A percentile compares a stretch with the other conserved stretches of the same genome.
phyloP scores from a whole-genome alignment of 2,797 vertebrate species.

The Notoglanidium macrostoma region DNA sequence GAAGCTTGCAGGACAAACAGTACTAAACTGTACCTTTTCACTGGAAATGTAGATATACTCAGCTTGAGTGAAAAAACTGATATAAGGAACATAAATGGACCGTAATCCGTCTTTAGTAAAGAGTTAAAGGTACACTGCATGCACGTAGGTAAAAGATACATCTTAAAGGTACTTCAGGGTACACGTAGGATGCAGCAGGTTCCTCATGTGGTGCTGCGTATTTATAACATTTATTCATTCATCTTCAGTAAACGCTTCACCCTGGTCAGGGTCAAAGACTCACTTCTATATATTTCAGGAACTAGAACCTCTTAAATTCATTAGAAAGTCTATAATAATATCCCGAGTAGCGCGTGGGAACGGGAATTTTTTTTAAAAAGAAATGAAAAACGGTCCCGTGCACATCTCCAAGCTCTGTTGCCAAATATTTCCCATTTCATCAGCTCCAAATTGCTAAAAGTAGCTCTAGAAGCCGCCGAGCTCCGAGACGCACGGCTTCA shows the following conservation, averaged over 20 bases:
- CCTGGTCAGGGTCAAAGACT: neutral
- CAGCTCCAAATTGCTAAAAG: neutral
- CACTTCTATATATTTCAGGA: neutral
- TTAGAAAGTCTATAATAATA: neutral
- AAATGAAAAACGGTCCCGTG: neutral
- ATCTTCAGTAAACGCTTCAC: neutral
- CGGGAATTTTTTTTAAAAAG: too few relatives aligned
- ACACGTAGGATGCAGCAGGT: neutral
- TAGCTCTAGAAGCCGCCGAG: neutral
- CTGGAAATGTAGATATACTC: neutral
- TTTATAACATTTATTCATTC: neutral
- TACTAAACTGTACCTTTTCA: neutral
- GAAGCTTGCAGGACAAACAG: neutral
- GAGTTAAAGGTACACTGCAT: neutral
- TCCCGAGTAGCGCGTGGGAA: neutral
- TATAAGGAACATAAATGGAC: neutral
- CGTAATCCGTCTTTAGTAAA: neutral
- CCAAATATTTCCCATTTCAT: neutral
- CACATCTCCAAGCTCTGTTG: neutral
- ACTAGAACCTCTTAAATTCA: neutral
- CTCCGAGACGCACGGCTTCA: neutral
- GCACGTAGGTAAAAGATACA: neutral
- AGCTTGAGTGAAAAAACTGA: neutral
- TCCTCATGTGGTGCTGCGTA: neutral
- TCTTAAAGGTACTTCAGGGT: neutral